phyloP scores from a whole-genome alignment of 2,113 vertebrate species.

The Chionis minor region DNA sequence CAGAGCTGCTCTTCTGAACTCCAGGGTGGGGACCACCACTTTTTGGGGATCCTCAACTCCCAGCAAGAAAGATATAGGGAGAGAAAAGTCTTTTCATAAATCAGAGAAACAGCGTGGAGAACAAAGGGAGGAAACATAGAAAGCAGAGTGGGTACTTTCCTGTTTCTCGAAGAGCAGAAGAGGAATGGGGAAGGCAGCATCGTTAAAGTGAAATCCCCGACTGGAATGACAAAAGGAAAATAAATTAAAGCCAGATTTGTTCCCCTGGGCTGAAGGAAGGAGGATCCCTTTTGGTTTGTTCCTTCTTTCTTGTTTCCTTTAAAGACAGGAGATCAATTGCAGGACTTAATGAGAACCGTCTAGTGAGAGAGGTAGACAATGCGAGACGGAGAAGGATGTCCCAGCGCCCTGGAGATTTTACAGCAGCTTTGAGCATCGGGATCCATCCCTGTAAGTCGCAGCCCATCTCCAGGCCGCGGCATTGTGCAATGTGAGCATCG shows the following conservation, averaged over 20 bases:
- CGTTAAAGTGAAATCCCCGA: conserved; percentile 27
- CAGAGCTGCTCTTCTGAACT: not conserved
- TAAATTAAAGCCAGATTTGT: conserved; percentile 57
- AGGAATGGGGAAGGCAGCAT: not conserved
- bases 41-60: not conserved
- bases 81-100: conserved; percentile 19
- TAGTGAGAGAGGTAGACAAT: conserved; percentile 37
- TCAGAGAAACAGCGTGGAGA: not conserved
- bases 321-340: conserved; percentile 41
- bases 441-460: not conserved
- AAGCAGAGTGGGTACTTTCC: not conserved
- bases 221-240: conserved; percentile 30
- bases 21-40: not conserved
- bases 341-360: conserved; percentile 44
- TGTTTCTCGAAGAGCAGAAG: not conserved
- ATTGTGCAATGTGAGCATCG: not conserved
- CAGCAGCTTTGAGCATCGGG: not conserved
- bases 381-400: not conserved
- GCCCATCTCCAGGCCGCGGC: accelerated
- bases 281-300: conserved; percentile 43
- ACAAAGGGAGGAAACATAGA: conserved; percentile 31
- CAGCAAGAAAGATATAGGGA: not conserved
- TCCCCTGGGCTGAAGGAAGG: conserved; percentile 48
- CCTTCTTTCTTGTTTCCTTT: conserved; percentile 53
- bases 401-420: not conserved